Base-by-base conservation (phyloP, 2,888 invertebrate genomes). In the Caenorhabditis doughertyi region DNA sequence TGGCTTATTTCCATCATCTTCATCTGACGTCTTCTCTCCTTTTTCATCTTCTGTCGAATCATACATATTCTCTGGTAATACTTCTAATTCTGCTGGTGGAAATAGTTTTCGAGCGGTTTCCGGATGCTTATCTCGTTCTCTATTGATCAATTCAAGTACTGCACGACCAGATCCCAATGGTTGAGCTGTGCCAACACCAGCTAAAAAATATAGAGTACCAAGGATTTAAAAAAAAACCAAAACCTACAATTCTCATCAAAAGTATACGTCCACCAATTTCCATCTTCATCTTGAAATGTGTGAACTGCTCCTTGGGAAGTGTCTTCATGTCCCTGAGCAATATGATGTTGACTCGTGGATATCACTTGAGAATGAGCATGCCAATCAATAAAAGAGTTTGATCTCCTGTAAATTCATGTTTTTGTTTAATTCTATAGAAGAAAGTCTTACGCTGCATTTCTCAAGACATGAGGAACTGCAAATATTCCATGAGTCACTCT, bases 191-290 rank as follows among this genome's bases (percentile, higher is more conserved):
- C 90, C 90, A 21, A 86, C 84, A 16, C 88, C 86, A 70, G 53
- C 55, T 80, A 56, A 29, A 53, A 76, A 56, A 21, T n/a, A n/a
- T n/a, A n/a, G 11, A 9, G 27, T 11, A 3, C 11, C 16, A 13
- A n/a, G n/a, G n/a, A 3, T 39, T 13, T 47, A 4, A 9, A 9
- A 27, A 29, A 9, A 51, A 18, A 35, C 18, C 3, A 7, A n/a
- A 49, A 60, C 55, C 58, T 7, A 86, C 95, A 95, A 87, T 95
- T 95, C 89, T 95, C 95, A 89, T 96, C 95, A 91, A 96, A 96
- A 0, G 96, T 95, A 89, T 95, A 95, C 0, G 96, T 95, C 93
- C 95, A 94, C 95, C 96, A 96, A 89, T 95, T 95, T 56, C 93
- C 93, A 35, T 91, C 88, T 55, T 89, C 90, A 70, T 92, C 91